Conservation (phyloP, 2,797 vertebrate species). For the Xiphophorus birchmanni region DNA sequence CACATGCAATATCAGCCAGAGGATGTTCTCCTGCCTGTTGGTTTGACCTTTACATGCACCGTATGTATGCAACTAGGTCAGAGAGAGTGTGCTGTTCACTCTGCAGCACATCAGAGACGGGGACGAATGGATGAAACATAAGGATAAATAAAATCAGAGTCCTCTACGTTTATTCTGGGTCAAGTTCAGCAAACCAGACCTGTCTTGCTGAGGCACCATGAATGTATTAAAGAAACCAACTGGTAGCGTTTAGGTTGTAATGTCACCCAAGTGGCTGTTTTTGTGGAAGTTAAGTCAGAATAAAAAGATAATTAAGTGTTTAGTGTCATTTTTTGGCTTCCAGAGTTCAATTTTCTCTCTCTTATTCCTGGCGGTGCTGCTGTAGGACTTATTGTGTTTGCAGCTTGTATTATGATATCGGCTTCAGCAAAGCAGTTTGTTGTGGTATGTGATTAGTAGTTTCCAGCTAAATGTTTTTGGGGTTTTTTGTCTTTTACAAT, state of each 20-base stretch:
- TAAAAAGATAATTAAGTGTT: not conserved
- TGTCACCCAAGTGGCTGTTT: not conserved
- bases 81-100: constrained; percentile 15
- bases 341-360: not conserved
- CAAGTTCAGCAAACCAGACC: not conserved
- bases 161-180: not conserved
- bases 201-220: not conserved
- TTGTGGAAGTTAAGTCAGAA: not conserved
- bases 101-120: not conserved
- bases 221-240: not conserved
- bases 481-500: not conserved
- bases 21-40: constrained; percentile 10
- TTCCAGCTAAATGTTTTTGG: not conserved
- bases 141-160: not conserved
- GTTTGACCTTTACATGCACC: constrained; percentile 40
- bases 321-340: not conserved
- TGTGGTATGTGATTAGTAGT: not conserved
- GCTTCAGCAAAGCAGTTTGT: not conserved
- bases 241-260: not conserved
- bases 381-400: not conserved
- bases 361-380: not conserved
- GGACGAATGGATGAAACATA: constrained; percentile 1
- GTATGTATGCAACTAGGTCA: constrained; percentile 46
- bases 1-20: constrained; percentile 7
- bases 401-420: not conserved